A percentile compares a stretch with the other conserved stretches of the same genome.
Evolutionary conservation across 2,113 vertebrate genomes (phyloP).

Genomic region (Limanda limanda): DNA sequence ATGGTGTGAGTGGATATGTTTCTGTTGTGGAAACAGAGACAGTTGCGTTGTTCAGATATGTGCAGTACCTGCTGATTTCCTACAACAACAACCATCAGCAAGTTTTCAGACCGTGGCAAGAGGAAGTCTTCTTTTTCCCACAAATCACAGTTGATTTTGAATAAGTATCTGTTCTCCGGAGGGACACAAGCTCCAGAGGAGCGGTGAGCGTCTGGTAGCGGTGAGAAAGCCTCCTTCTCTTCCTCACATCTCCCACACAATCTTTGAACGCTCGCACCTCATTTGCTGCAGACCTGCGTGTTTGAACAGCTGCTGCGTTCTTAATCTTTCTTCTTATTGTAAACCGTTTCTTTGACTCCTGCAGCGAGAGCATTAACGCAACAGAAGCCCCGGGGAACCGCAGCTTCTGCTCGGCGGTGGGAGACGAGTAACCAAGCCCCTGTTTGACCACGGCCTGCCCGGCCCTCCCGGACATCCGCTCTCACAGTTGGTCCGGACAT

Average conservation of each 20-base stretch:
- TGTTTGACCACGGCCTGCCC: slow-evolving; percentile 53
- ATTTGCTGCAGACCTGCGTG: slow-evolving; percentile 59
- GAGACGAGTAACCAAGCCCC: slow-evolving; percentile 38
- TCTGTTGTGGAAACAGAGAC: slow-evolving; percentile 15
- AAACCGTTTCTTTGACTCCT: slow-evolving; percentile 55
- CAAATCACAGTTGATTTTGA: slow-evolving; percentile 32
- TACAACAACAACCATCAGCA: slow-evolving; percentile 23
- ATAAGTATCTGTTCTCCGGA: slow-evolving; percentile 36
- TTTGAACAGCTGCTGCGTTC: slow-evolving; percentile 77
- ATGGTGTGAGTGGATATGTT: not conserved
- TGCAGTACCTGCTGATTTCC: slow-evolving; percentile 15
- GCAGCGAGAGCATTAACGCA: slow-evolving; percentile 55
- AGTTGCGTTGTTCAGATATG: not conserved
- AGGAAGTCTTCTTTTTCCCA: slow-evolving; percentile 27
- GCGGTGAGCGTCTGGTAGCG: slow-evolving; percentile 43
- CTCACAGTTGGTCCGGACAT: slow-evolving; percentile 47
- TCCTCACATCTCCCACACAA: slow-evolving; percentile 19
- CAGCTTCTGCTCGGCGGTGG: slow-evolving; percentile 21
- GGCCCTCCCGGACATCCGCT: slow-evolving; percentile 54
- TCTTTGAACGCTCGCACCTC: slow-evolving; percentile 37
- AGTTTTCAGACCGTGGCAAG: slow-evolving; percentile 17
- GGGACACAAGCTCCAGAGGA: slow-evolving; percentile 7
- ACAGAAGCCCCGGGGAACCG: slow-evolving; percentile 54
- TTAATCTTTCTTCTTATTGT: slow-evolving; percentile 38
- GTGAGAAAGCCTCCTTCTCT: slow-evolving; percentile 18